Base-by-base conservation (phyloP, 2,888 invertebrate genomes). In the Acanthopleura granulata region DNA sequence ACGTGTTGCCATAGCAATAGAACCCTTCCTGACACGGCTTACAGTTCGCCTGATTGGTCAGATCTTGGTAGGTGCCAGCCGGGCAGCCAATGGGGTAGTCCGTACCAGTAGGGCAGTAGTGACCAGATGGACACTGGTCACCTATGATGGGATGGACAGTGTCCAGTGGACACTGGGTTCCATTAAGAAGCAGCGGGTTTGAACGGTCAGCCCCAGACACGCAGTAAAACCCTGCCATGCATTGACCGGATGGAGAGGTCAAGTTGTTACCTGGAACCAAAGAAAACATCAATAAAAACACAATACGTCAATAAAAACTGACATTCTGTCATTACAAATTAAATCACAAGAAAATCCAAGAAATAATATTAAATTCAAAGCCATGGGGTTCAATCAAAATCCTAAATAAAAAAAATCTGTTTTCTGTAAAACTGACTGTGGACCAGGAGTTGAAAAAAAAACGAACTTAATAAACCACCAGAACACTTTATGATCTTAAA, bases 101-200 rank as follows among this genome's bases (percentile, higher is more conserved):
- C 72, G 87, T 82, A 74, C 88, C 87, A 75, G 74, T 73, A 29
- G 86, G 86, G 75, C 87, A 88, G 75, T 86, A 87, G 77, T 86
- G 85, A 30, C 88, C 88, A 1, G 81, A 74, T 29, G 87, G 87
- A 76, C 88, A 88, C 22, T 81, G 78, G 79, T 88, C 85, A 50
- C 89, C 89, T 22, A 89, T 80, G 78, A 87, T 86, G 70, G 89
- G 88, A 75, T 89, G 88, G 49, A 85, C 83, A 18, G 86, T 86
- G 62, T 78, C 83, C 0, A 74, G 77, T n/a, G 89, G 89, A 79
- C 89, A 89, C 77, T 88, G 88, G 49, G 78, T 78, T 72, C 83
- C 85, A 74, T 85, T 85, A 18, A 89, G 73, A 84, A 86, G 85
- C 61, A 86, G 76, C 25, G 89, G 89, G 79, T 88, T 87, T 66